phyloP scores from a whole-genome alignment of 2,797 vertebrate genomes.

The Cryptoblepharus egeriae region DNA sequence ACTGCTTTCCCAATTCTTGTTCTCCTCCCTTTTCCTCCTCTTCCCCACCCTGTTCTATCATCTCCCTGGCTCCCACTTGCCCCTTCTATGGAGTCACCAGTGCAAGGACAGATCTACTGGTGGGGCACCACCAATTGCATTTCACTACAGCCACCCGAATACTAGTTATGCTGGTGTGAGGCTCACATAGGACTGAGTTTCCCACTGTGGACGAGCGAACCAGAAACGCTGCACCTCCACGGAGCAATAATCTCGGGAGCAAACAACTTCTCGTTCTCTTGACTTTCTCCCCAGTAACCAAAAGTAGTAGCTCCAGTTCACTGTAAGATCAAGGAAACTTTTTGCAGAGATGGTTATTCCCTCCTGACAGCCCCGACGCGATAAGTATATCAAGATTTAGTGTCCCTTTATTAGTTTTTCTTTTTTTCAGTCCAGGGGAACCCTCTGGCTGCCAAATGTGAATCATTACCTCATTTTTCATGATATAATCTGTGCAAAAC shows the following conservation, averaged over 20 bases:
- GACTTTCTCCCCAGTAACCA: neutral
- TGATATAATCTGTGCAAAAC: slow-evolving; percentile 78
- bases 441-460: slow-evolving; percentile 75
- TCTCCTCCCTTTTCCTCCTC: too few relatives aligned
- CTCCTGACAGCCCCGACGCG: slow-evolving; percentile 73
- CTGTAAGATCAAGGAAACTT: slow-evolving; percentile 71
- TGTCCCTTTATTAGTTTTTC: slow-evolving; percentile 71
- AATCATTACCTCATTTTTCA: slow-evolving; percentile 81
- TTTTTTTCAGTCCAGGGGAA: slow-evolving; percentile 72
- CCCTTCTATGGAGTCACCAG: too few relatives aligned
- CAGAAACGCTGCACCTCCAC: neutral
- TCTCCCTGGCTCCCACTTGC: too few relatives aligned
- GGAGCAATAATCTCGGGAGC: too few relatives aligned
- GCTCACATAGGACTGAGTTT: too few relatives aligned
- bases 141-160: too few relatives aligned
- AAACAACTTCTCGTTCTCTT: neutral
- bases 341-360: slow-evolving; percentile 68
- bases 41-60: too few relatives aligned
- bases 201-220: too few relatives aligned
- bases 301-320: slow-evolving; percentile 54
- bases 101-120: too few relatives aligned
- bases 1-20: too few relatives aligned
- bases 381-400: slow-evolving; percentile 82
- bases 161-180: too few relatives aligned
- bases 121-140: too few relatives aligned